Evolutionary conservation across 2,888 invertebrate genomes (phyloP), one percentile per base, ranked within the genome.

Genomic region (Apamea anceps): DNA sequence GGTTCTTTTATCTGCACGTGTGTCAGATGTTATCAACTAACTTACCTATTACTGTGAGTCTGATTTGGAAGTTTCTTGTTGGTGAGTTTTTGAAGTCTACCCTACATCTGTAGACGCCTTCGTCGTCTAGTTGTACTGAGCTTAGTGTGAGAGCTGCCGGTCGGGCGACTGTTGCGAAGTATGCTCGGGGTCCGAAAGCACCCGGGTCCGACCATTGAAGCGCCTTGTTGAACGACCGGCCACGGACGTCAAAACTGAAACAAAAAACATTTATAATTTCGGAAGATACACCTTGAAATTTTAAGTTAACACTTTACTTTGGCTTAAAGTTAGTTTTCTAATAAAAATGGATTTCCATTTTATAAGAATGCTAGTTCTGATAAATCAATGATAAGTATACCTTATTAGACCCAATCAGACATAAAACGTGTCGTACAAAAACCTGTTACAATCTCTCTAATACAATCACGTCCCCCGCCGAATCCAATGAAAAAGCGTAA

Each of bases 61-160:
- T 98, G 94, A 99, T 98, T 92, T 98, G 98, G 94, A 98, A 98
- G 95, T 98, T 99, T 91, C 99, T 98, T 25, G 99, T 99, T 54
- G 99, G 99, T 15, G 99, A 98, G 92, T 98, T 98, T 91, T 98
- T 98, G 95, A 99, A 99, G 96, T 99, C 99, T 57, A 99, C 99
- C 85, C 99, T 97, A 95, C 99, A 99, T 89, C 99, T 97, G 96
- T 99, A 99, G 80, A 97, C 97, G 71, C 99, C 99, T 93, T 99
- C 99, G 91, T 99, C 99, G 91, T 98, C 98, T 88, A 99, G 96
- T 92, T 98, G 98, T 77, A 99, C 98, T 80, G 98, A 98, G 92
- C 98, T 98, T 81, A 99, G 97, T 63, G 98, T 98, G 79, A 99
- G 96, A 28, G 98, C 98, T 37, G 99, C 99, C 71, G 99, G 98